Conservation (phyloP, 92 coral and sea anemone genomes). For the Actinostola sp. region DNA sequence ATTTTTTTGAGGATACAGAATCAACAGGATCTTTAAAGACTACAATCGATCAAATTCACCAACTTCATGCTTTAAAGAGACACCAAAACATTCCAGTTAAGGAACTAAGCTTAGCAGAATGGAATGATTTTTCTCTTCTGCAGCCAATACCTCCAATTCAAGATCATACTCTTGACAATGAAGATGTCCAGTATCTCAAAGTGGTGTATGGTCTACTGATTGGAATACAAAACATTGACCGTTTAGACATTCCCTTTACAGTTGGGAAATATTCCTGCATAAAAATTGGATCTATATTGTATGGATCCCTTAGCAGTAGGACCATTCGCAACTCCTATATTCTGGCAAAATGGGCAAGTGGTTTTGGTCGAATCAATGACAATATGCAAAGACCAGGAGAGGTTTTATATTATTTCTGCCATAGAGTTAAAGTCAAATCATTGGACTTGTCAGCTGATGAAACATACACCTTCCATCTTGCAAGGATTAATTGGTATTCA, state of each 20-base stretch:
- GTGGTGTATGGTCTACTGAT: constrained; percentile 40
- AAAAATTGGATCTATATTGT: constrained; percentile 19
- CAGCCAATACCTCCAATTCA: constrained; percentile 37
- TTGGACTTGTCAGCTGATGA: neutral
- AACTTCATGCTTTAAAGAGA: constrained; percentile 10
- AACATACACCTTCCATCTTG: constrained; percentile 41
- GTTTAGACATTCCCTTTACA: constrained; percentile 48
- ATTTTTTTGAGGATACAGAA: constrained; percentile 31
- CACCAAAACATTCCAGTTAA: constrained; percentile 15
- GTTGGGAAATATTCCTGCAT: constrained; percentile 30
- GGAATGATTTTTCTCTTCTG: constrained; percentile 23
- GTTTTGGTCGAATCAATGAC: constrained; percentile 13
- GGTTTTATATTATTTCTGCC: constrained; percentile 37
- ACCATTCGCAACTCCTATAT: constrained; percentile 52
- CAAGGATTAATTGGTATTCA: constrained; percentile 45
- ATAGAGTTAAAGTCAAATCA: constrained; percentile 37
- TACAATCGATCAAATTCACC: constrained; percentile 39
- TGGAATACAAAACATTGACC: constrained; percentile 25
- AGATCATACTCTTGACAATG: constrained; percentile 52
- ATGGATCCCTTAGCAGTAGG: constrained; percentile 43
- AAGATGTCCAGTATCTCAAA: constrained; percentile 44
- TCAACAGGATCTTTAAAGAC: constrained; percentile 46
- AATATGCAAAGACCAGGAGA: constrained; percentile 33
- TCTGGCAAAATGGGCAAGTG: constrained; percentile 63
- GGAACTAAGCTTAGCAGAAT: constrained; percentile 32